These are phyloP conservation scores for Drosophila formosana DNA, from an alignment of 2,888 invertebrate genomes.

Conservation along the genomic window DNA sequence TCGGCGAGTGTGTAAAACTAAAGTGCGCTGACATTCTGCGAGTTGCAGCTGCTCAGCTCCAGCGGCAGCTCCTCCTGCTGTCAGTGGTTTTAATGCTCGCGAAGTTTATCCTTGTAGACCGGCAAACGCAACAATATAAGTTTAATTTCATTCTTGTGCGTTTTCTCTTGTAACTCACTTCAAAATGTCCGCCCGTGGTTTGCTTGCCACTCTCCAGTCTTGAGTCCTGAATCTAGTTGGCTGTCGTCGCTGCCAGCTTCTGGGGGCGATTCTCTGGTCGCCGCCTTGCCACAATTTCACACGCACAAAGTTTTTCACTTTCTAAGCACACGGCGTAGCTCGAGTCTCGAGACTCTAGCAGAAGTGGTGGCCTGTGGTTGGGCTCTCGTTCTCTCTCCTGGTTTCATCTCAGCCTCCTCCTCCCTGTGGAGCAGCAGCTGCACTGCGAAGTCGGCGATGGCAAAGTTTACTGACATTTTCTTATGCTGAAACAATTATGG, in stretches of 20 bases:
- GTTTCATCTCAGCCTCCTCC: conserved; percentile 16
- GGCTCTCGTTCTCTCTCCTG: background rate
- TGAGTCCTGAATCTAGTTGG: background rate
- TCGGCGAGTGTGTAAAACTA: conserved; percentile 77
- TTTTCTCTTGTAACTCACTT: conserved; percentile 46
- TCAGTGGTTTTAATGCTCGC: conserved; percentile 72
- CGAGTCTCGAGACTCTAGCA: background rate
- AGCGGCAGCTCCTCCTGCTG: conserved; percentile 48
- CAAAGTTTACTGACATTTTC: conserved; percentile 75
- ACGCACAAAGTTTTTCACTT: conserved; percentile 75
- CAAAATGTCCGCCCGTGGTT: conserved; percentile 52
- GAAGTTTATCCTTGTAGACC: conserved; percentile 70
- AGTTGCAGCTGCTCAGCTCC: conserved; percentile 38
- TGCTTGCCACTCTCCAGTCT: conserved; percentile 1
- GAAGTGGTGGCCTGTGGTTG: conserved; percentile 36
- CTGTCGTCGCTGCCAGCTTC: conserved; percentile 35
- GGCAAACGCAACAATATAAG: conserved; percentile 75
- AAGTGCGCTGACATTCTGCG: conserved; percentile 72
- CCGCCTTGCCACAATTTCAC: conserved; percentile 71
- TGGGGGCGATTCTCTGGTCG: conserved; percentile 58
- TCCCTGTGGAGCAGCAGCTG: conserved; percentile 59
- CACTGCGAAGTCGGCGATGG: conserved; percentile 50
- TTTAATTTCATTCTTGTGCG: conserved; percentile 70
- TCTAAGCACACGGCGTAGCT: conserved; percentile 50
- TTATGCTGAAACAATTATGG: conserved; percentile 73